Base-by-base conservation (phyloP, 2,888 invertebrate genomes). In the Oligia fasciuncula region DNA sequence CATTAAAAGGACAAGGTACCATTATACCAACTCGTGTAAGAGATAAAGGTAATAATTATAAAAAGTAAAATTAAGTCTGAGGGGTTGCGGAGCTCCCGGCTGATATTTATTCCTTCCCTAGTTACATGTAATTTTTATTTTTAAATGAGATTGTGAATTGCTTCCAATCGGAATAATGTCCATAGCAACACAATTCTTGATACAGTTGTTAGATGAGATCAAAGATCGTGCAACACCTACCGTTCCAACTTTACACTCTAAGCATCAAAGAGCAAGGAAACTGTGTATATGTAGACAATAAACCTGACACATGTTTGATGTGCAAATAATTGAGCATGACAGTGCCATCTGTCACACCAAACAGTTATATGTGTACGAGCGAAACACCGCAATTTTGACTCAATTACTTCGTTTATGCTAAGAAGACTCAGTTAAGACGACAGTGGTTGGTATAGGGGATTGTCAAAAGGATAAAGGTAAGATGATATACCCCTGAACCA, bases 311-410 rank as follows among this genome's bases (percentile, higher is more conserved):
- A 57, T 70, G 76, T 76, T 76, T 70, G 73, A 84, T 85, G 83
- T 23, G 57, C 73, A 85, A 81, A 85, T 84, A 85, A 84, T 84
- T 76, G 85, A 81, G 76, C 85, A 76, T 73, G 51, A 76, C 73
- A 51, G 6, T 76, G 13, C 62, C 66, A 85, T 85, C 69, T 81
- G 85, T 81, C 83, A 76, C 69, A 57, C 23, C 49, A 67, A 57
- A 70, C 81, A 70, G 71, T 74, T 79, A 62, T 19, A 14, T 23
- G 60, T 73, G 23, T 74, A 51, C 35, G 65, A 57, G 49, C 54
- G 62, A 76, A 73, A 76, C 35, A 70, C 46, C 54, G 65, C n/a
- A 66, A 73, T 80, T 76, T 69, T 73, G 54, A 5, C 54, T 60
- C 66, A 57, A 76, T 70, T 70, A 76, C 73, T 70, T 73, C 17